Evolutionary conservation across 2,888 invertebrate species (phyloP).

Genomic region (Thera obeliscata): DNA sequence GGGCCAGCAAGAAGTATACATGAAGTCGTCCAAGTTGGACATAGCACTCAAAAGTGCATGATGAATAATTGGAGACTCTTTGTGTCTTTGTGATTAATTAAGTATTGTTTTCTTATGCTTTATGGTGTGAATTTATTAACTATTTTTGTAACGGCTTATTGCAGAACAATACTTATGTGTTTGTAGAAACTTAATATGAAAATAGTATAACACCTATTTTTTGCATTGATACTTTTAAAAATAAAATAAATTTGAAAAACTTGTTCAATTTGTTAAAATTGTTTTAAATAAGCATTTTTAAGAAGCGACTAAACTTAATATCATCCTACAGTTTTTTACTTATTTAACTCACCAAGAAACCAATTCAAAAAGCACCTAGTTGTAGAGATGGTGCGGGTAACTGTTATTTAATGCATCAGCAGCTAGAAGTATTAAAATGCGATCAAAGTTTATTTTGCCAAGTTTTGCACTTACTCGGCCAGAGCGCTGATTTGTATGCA

Average conservation of each 20-base stretch:
- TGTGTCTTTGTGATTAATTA: too few relatives aligned
- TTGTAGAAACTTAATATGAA: too few relatives aligned
- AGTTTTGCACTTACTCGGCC: conserved; percentile 56
- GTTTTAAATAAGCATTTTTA: conserved; percentile 30
- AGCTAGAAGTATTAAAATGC: conserved; percentile 62
- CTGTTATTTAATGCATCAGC: conserved; percentile 59
- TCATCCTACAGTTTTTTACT: conserved; percentile 29
- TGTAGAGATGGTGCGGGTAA: conserved; percentile 56
- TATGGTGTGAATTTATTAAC: too few relatives aligned
- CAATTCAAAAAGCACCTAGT: conserved; percentile 58
- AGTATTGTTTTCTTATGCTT: too few relatives aligned
- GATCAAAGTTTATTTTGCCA: conserved; percentile 67
- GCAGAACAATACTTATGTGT: too few relatives aligned
- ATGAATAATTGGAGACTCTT: not conserved
- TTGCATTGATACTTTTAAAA: too few relatives aligned
- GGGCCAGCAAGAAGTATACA: conserved; percentile 54
- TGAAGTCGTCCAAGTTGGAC: conserved; percentile 59
- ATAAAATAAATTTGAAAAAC: too few relatives aligned
- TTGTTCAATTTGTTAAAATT: too few relatives aligned
- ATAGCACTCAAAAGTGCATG: conserved; percentile 34
- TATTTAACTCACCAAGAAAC: conserved; percentile 44
- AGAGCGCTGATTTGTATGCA: conserved; percentile 66
- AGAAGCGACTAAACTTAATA: conserved; percentile 35
- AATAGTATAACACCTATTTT: too few relatives aligned
- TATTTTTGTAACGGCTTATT: too few relatives aligned